Conservation (phyloP, 2,888 invertebrate species). For the Bibio marci region DNA sequence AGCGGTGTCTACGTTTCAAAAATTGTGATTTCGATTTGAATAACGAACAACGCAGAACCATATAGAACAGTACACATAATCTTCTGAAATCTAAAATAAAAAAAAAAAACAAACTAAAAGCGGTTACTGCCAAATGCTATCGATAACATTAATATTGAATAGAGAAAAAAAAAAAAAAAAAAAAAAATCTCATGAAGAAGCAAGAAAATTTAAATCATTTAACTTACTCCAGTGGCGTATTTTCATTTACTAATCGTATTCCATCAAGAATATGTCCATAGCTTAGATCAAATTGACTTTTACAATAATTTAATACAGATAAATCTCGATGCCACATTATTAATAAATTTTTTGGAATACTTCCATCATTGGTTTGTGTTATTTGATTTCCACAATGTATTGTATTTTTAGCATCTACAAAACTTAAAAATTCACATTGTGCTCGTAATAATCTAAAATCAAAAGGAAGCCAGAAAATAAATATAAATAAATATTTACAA, state of each 20-base stretch:
- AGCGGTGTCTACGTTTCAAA: no score
- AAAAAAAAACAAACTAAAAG: no score
- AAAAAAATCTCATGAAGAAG: no score
- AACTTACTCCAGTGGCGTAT: conserved; percentile 42
- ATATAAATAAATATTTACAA: conserved; percentile 3
- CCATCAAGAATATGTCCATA: conserved; percentile 66
- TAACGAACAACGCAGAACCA: no score
- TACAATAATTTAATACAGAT: conserved; percentile 64
- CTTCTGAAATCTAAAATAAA: no score
- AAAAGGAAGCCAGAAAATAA: not conserved
- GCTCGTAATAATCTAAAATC: conserved; percentile 57
- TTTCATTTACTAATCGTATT: conserved; percentile 43
- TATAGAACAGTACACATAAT: no score
- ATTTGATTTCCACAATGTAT: conserved; percentile 39
- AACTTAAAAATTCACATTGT: conserved; percentile 66
- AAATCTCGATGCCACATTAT: conserved; percentile 70
- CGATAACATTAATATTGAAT: no score
- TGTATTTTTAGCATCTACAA: conserved; percentile 57
- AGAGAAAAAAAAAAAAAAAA: no score
- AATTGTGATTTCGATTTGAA: no score
- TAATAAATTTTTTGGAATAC: conserved; percentile 30
- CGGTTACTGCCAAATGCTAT: no score
- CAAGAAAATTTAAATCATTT: no score
- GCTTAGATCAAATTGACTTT: conserved; percentile 71
- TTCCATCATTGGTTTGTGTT: conserved; percentile 30